A percentile compares a stretch with the other conserved stretches of the same genome.
Conservation (phyloP, 2,888 invertebrate genomes). For the Caradrina kadenii region DNA sequence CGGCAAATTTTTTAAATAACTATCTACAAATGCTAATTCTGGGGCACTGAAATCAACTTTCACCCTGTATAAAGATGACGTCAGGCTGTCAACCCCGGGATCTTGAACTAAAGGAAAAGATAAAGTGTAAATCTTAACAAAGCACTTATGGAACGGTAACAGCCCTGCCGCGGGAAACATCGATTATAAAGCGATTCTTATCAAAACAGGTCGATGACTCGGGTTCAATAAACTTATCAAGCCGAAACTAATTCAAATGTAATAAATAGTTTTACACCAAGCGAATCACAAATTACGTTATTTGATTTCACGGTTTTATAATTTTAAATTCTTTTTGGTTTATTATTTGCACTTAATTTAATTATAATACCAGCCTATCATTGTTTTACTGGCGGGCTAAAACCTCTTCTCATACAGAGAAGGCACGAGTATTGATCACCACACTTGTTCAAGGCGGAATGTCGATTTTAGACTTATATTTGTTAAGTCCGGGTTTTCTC, state of each 20-base stretch:
- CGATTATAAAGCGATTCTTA: slow-evolving; percentile 64
- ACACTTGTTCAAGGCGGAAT: too few species aligned
- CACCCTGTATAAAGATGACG: too few species aligned
- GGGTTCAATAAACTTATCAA: slow-evolving; percentile 64
- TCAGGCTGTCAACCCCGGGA: too few species aligned
- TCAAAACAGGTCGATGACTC: slow-evolving; percentile 61
- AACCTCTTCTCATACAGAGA: too few species aligned
- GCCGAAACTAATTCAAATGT: slow-evolving; percentile 51
- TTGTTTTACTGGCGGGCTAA: too few species aligned
- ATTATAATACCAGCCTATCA: too few species aligned
- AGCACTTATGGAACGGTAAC: not conserved
- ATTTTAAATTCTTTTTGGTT: slow-evolving; percentile 22
- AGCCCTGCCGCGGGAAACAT: slow-evolving; percentile 47
- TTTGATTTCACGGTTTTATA: slow-evolving; percentile 53
- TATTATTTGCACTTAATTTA: slow-evolving; percentile 6
- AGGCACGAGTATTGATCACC: too few species aligned
- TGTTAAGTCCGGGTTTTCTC: too few species aligned
- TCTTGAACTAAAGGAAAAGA: not conserved
- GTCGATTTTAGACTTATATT: too few species aligned
- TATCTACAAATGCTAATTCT: too few species aligned
- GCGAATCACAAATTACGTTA: slow-evolving; percentile 45
- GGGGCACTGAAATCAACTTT: too few species aligned
- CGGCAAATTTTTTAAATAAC: too few species aligned
- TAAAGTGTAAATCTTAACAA: slow-evolving; percentile 19
- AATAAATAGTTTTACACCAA: slow-evolving; percentile 53